phyloP scores from a whole-genome alignment of 2,113 vertebrate genomes.

The Erythrolamprus reginae region DNA sequence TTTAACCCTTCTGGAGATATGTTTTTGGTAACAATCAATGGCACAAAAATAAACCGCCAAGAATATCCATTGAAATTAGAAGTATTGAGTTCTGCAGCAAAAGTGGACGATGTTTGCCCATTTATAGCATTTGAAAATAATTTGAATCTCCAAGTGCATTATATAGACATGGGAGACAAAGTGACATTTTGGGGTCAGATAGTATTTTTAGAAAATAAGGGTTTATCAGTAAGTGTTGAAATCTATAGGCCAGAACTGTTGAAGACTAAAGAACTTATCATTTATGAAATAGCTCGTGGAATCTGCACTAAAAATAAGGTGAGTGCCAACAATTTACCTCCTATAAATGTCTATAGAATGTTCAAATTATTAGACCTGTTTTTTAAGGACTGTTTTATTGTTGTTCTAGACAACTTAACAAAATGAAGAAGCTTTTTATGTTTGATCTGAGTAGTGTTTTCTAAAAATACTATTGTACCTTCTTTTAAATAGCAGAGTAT shows the following conservation, averaged over 20 bases:
- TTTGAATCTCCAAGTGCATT: neutral
- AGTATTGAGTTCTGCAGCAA: conserved; percentile 10
- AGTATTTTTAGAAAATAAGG: conserved; percentile 46
- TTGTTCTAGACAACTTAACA: too few species aligned
- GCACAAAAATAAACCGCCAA: neutral
- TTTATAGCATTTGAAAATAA: conserved; percentile 36
- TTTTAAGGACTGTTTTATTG: too few species aligned
- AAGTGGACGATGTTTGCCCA: conserved; percentile 26
- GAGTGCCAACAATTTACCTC: too few species aligned
- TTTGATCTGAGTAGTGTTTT: too few species aligned
- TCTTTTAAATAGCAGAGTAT: too few species aligned
- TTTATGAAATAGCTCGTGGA: conserved; percentile 39
- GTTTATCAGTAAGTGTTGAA: conserved; percentile 27
- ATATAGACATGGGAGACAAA: conserved; percentile 42
- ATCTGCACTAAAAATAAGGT: conserved; percentile 47
- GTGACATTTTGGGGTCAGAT: conserved; percentile 39
- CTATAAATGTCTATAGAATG: too few species aligned
- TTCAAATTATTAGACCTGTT: too few species aligned
- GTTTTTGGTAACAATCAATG: neutral
- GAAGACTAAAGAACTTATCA: fast-evolving
- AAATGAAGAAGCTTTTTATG: too few species aligned
- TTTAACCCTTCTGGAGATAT: neutral
- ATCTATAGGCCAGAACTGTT: conserved; percentile 41
- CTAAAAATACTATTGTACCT: too few species aligned
- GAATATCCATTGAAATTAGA: conserved; percentile 44